Evolutionary conservation across 2,113 vertebrate genomes (phyloP).

Genomic region (Alosa alosa): DNA sequence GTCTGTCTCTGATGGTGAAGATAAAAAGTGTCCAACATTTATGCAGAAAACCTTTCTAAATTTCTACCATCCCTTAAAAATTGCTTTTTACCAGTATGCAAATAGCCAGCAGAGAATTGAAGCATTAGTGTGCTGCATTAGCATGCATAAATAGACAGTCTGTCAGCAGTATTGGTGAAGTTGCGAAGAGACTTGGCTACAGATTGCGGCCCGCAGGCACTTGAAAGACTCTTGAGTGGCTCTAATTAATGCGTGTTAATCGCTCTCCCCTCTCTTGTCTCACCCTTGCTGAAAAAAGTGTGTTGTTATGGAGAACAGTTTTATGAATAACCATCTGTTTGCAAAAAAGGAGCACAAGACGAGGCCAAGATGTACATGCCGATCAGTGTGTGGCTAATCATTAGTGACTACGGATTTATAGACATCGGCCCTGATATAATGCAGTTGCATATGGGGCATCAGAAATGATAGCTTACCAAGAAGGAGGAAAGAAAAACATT

Average conservation of each 20-base stretch:
- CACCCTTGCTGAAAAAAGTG: not conserved
- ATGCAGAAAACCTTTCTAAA: not conserved
- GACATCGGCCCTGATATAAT: not conserved
- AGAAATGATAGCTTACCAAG: not conserved
- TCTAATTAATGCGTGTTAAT: conserved; percentile 11
- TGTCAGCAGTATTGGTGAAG: not conserved
- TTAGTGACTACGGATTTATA: not conserved
- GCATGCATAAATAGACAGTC: not conserved
- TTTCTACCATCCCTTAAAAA: not conserved
- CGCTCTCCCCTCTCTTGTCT: not conserved
- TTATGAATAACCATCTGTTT: conserved; percentile 13
- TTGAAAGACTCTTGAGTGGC: not conserved
- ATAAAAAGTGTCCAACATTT: not conserved
- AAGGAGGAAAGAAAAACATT: not conserved
- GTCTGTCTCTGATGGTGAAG: not conserved
- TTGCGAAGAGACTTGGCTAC: not conserved
- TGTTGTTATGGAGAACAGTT: not conserved
- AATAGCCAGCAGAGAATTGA: not conserved
- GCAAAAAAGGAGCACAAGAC: not conserved
- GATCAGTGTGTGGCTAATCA: not conserved
- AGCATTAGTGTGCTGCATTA: not conserved
- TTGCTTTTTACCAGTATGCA: not conserved
- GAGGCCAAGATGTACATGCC: not conserved
- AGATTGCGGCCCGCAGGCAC: not conserved
- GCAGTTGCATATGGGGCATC: not conserved